Percentiles rank a stretch among this genome's conserved stretches.
Evolutionary conservation across 2,888 invertebrate genomes (phyloP).

Genomic region (Cylindroiulus punctatus): DNA sequence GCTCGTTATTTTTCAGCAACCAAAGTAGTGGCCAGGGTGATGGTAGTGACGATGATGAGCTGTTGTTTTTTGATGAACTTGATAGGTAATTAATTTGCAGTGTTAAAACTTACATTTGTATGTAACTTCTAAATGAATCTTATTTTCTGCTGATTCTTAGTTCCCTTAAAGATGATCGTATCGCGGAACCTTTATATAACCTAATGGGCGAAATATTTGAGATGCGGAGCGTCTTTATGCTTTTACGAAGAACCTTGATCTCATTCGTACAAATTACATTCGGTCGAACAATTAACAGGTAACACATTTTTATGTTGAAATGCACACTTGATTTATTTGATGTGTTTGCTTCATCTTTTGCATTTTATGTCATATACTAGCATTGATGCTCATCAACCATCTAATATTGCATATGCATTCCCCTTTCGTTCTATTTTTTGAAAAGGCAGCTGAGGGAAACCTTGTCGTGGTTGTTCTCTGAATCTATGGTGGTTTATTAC

Average conservation of each 20-base stretch:
- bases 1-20: slow-evolving; percentile 18
- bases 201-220: slow-evolving; percentile 90
- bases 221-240: slow-evolving; percentile 86
- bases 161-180: slow-evolving; percentile 74
- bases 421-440: not conserved
- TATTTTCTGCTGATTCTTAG: slow-evolving; percentile 59
- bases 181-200: slow-evolving; percentile 89
- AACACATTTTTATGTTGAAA: slow-evolving; percentile 26
- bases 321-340: not conserved
- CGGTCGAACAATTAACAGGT: slow-evolving; percentile 86
- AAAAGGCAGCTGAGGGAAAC: slow-evolving; percentile 86
- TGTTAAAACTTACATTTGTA: not conserved
- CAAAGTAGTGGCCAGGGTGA: slow-evolving; percentile 62
- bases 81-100: slow-evolving; percentile 54
- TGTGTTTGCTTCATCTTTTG: no score
- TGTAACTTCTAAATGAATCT: not conserved
- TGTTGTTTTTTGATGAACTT: slow-evolving; percentile 76
- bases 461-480: slow-evolving; percentile 86
- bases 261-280: slow-evolving; percentile 92
- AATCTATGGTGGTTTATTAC: slow-evolving; percentile 90
- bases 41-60: slow-evolving; percentile 81
- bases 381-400: no score
- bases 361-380: no score
- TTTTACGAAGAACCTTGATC: slow-evolving; percentile 86
- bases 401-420: no score